A percentile compares a stretch with the other conserved stretches of the same genome.
Conservation (phyloP, 37 sponge, comb jelly and placozoan genomes). For the Halichondria panicea region DNA sequence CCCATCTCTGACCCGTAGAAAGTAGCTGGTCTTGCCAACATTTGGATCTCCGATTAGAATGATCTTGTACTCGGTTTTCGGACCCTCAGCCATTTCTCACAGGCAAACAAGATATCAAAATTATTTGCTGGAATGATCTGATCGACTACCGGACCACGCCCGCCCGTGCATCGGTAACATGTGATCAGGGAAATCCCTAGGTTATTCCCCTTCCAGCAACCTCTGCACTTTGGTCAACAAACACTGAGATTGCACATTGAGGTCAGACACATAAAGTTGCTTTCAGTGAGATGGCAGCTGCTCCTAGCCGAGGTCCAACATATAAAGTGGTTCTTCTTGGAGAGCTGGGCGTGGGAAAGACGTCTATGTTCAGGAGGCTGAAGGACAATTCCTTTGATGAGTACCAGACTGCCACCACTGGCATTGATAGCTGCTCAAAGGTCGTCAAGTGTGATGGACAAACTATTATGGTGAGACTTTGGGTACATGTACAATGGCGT, state of each 20-base stretch:
- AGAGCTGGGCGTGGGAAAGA: conserved; percentile 90
- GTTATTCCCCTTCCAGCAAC: not conserved
- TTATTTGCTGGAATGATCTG: no score
- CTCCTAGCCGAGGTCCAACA: conserved; percentile 62
- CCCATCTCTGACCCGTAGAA: conserved; percentile 26
- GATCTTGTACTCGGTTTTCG: conserved; percentile 45
- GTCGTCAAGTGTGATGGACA: conserved; percentile 70
- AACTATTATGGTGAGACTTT: conserved; percentile 60
- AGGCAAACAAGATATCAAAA: no score
- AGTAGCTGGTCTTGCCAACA: conserved; percentile 72
- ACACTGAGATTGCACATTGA: not conserved
- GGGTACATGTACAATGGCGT: not conserved
- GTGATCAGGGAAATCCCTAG: not conserved
- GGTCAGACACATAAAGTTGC: not conserved
- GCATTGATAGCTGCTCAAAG: conserved; percentile 88
- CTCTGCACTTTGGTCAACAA: not conserved
- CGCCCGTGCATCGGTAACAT: not conserved
- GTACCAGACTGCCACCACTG: conserved; percentile 81
- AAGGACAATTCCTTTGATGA: conserved; percentile 91
- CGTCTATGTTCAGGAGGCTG: conserved; percentile 78
- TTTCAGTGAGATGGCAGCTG: conserved; percentile 39
- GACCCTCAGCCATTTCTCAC: not conserved
- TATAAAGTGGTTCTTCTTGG: conserved; percentile 89
- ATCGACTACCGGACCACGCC: not conserved
- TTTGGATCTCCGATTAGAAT: conserved; percentile 67